Evolutionary conservation across 2,113 vertebrate species (phyloP).

Genomic region (Butastur rufipennis): DNA sequence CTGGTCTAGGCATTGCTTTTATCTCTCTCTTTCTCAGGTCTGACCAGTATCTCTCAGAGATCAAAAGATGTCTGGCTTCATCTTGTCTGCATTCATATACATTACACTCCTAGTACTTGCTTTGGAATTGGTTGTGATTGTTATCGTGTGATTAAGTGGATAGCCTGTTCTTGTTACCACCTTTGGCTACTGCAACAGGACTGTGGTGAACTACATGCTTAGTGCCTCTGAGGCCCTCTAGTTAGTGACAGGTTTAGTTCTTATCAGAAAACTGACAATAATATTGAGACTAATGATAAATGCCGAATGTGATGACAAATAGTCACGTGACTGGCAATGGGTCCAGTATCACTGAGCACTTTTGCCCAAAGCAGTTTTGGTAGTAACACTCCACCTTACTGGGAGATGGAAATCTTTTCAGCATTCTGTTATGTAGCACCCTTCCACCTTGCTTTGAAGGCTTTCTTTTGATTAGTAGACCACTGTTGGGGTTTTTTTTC

Average conservation of each 20-base stretch:
- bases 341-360: not conserved
- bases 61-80: conserved; percentile 24
- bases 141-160: not conserved
- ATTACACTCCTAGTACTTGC: not conserved
- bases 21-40: not conserved
- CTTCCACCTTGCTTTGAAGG: not conserved
- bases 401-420: not conserved
- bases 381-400: not conserved
- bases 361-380: not conserved
- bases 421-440: not conserved
- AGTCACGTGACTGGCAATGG: not conserved
- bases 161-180: not conserved
- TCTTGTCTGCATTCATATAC: not conserved
- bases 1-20: not conserved
- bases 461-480: not conserved
- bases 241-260: not conserved
- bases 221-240: not conserved
- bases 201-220: not conserved
- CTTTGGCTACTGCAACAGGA: not conserved
- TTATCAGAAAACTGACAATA: not conserved
- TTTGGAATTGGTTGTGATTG: not conserved
- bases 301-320: not conserved
- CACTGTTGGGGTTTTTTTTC: not conserved
- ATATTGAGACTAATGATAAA: not conserved
- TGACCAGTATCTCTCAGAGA: conserved; percentile 7